phyloP scores from a whole-genome alignment of 2,113 vertebrate genomes.

The Platichthys flesus region DNA sequence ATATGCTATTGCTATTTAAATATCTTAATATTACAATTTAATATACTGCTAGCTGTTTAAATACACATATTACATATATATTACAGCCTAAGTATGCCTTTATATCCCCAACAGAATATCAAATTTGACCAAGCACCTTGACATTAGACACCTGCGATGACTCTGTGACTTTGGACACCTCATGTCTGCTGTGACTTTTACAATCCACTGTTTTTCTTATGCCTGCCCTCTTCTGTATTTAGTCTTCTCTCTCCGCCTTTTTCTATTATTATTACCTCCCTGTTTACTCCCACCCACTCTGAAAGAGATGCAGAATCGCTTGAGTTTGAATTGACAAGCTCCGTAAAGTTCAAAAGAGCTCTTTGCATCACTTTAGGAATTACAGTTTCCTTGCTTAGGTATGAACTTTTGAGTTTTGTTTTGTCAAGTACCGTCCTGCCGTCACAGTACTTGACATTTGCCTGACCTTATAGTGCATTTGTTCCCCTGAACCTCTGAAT shows the following conservation, averaged over 20 bases:
- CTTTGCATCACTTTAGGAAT: constrained; percentile 80
- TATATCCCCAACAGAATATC: constrained; percentile 11
- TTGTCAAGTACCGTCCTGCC: constrained; percentile 48
- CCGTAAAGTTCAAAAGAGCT: constrained; percentile 52
- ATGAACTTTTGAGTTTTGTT: constrained; percentile 70
- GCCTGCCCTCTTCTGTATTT: constrained; percentile 70
- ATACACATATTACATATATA: neutral
- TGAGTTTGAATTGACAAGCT: constrained; percentile 59
- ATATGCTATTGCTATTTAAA: too few relatives aligned
- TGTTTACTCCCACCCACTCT: constrained; percentile 45
- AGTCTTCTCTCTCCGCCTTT: constrained; percentile 63
- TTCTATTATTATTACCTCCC: constrained; percentile 56
- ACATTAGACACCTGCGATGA: constrained; percentile 16
- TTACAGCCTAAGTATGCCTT: neutral
- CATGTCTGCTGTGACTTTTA: constrained; percentile 78
- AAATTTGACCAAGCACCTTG: neutral
- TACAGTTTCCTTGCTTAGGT: constrained; percentile 75
- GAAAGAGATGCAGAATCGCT: constrained; percentile 81
- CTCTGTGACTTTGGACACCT: constrained; percentile 86
- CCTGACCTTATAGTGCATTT: constrained; percentile 68
- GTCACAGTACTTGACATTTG: constrained; percentile 61
- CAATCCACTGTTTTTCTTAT: constrained; percentile 55
- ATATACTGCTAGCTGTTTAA: neutral
- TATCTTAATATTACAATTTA: neutral
- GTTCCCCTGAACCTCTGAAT: constrained; percentile 49